Evolutionary conservation across 2,888 invertebrate genomes (phyloP), one percentile per base, ranked within the genome.

Genomic region (Zele albiditarsus): DNA sequence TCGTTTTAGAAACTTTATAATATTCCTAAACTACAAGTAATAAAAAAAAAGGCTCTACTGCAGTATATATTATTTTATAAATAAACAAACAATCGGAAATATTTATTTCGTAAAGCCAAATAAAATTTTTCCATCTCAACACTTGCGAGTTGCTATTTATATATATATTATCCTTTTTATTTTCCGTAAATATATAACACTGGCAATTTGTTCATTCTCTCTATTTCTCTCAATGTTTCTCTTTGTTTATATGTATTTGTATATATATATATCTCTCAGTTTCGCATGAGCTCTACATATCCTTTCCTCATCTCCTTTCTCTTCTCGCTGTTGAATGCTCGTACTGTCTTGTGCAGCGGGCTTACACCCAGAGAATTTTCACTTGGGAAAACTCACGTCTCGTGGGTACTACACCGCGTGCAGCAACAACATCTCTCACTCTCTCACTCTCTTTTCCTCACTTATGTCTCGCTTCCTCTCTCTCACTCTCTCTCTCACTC

Each of bases 361-460:
- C 20, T 68, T 73, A 68, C 62, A 68, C 62, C 62, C 33, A 33
- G 63, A 68, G 62, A 73, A 74, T 74, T 74, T 74, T 69, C 69
- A 74, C 69, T 74, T 49, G 69, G 33, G 62, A 74, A 68, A 74
- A 68, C 69, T 62, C 38, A 53, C 33, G 49, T 57, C 66, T 42
- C 62, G 38, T 62, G 33, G 62, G 63, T 46, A 60, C 25, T 12
- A 46, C 53, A 66, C 60, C 70, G 68, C 60, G 73, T 60, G 66
- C 70, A 70, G 60, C 38, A 71, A 74, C 66, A 67, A 71, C 60
- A 53, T 53, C 53, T 42, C 20, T 46, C 46, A 27, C 31, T 23
- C 28, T 23, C n/a, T 25, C 42, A 23, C 42, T 71, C 58, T 16
- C 53, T 27, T 28, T 60, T 14, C 4, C 58, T 71, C 8, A 27